Percentiles rank a stretch among this genome's conserved stretches.
phyloP scores from a whole-genome alignment of 1,140 invertebrate genomes.

The Drosophila busckii region DNA sequence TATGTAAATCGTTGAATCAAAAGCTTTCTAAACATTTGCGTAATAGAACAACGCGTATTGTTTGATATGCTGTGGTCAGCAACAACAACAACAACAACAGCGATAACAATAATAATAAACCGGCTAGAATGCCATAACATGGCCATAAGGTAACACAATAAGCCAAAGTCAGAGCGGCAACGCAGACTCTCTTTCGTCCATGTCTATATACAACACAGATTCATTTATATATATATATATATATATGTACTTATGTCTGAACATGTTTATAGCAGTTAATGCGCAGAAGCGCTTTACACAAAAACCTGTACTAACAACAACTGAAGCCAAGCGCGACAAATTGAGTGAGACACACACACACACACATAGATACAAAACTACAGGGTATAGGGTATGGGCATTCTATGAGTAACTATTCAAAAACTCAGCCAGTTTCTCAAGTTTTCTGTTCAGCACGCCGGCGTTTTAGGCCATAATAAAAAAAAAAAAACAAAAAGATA shows the following conservation, averaged over 20 bases:
- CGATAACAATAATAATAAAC: constrained; percentile 25
- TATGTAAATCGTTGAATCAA: constrained; percentile 17
- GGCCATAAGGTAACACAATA: constrained; percentile 62
- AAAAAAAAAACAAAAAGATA: too few species aligned
- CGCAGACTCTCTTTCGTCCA: constrained; percentile 42
- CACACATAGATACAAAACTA: constrained; percentile 5
- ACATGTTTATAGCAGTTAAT: constrained; percentile 54
- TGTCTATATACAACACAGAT: too few species aligned
- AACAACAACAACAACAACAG: constrained; percentile 2
- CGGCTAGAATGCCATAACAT: constrained; percentile 55
- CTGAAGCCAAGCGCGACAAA: constrained; percentile 44
- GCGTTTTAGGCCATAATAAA: constrained; percentile 40
- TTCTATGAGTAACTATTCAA: constrained; percentile 57
- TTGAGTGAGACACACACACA: not conserved
- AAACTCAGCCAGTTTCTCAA: too few species aligned
- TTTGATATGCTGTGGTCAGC: constrained; percentile 48
- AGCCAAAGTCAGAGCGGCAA: constrained; percentile 25
- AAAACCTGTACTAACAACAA: constrained; percentile 60
- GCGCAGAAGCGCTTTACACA: constrained; percentile 52
- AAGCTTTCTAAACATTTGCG: constrained; percentile 38
- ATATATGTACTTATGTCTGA: too few species aligned
- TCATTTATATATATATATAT: too few species aligned
- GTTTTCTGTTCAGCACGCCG: constrained; percentile 68
- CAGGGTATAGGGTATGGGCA: constrained; percentile 9
- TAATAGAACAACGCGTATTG: constrained; percentile 48